Evolutionary conservation across 2,888 invertebrate genomes (phyloP).

Genomic region (Nemoura dubitans): DNA sequence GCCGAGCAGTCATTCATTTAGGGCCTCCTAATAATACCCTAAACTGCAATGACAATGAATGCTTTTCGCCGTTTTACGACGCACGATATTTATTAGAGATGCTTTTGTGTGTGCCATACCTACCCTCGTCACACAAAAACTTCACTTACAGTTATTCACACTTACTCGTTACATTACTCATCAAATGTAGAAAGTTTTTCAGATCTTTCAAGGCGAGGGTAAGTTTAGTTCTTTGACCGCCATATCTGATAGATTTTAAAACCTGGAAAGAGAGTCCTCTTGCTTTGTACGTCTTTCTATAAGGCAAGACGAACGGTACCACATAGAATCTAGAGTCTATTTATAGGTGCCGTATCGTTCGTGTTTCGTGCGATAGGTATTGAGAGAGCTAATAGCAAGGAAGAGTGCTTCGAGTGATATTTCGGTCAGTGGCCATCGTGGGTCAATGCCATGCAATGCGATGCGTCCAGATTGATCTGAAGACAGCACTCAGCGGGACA

Average conservation of each 20-base stretch:
- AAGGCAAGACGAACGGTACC: background rate
- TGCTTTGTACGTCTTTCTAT: background rate
- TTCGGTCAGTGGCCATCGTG: background rate
- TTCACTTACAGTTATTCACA: background rate
- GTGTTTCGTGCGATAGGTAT: background rate
- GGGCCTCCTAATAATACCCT: background rate
- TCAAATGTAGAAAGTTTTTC: background rate
- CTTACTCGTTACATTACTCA: background rate
- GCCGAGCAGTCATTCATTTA: background rate
- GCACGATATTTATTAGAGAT: background rate
- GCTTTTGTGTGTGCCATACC: background rate
- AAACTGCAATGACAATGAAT: conserved; percentile 7
- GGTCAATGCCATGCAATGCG: background rate
- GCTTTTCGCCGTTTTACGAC: background rate
- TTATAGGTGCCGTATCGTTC: background rate
- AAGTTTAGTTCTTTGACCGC: background rate
- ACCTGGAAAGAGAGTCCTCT: background rate
- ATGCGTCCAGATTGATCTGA: background rate
- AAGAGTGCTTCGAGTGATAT: background rate
- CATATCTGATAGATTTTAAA: background rate
- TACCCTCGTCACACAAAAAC: background rate
- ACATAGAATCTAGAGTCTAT: background rate
- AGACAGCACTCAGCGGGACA: background rate
- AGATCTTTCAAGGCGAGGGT: too few species aligned
- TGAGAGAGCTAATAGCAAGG: background rate